Base-by-base conservation (phyloP, 2,113 vertebrate species). In the Vidua macroura region DNA sequence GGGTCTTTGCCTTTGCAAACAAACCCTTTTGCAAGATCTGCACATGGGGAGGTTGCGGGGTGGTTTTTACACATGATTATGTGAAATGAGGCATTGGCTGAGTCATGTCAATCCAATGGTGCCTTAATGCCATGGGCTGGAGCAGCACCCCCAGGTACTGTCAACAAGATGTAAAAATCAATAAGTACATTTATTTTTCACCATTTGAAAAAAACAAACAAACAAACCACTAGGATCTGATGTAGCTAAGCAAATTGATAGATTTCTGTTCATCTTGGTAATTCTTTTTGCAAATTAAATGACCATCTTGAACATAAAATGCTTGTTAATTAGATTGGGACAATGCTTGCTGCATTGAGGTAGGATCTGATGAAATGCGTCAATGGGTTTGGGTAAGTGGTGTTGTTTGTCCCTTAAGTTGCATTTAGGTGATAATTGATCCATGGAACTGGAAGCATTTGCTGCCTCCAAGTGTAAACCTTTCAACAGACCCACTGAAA, bases 61-160 rank as follows among this genome's bases (percentile, higher is more conserved):
- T 76, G 37, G 31, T 52, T 70, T 74, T 83, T 60, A 35, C 30
- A 17, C 1, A 0, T 9, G 27, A 72, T 27, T 17, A 3, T 33
- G 30, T 64, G 64, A 81, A 70, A 51, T 63, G 52, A 70, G 14
- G 39, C 48, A 44, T 52, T 5, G 1, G 9, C 63, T 66, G 43
- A 84, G 66, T 49, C 19, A 0, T 15, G 0, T 15, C 30, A 58
- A n/a, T 51, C 56, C 30, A 27, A 4, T 0, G 0, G 33, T 20
- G 73, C 43, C 43, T 81, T 69, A 27, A 55, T 56, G 49, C 70
- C 21, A 0, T 30, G 48, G 25, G 12, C 24, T 78, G 37, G 27
- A 35, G 17, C 10, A 43, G 56, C 48, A 23, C 5, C 27, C 7
- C 35, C 56, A 77, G 24, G 13, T 7, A 51, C 14, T 37, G 41